phyloP scores from a whole-genome alignment of 1,140 invertebrate species.

The Nephila pilipes region DNA sequence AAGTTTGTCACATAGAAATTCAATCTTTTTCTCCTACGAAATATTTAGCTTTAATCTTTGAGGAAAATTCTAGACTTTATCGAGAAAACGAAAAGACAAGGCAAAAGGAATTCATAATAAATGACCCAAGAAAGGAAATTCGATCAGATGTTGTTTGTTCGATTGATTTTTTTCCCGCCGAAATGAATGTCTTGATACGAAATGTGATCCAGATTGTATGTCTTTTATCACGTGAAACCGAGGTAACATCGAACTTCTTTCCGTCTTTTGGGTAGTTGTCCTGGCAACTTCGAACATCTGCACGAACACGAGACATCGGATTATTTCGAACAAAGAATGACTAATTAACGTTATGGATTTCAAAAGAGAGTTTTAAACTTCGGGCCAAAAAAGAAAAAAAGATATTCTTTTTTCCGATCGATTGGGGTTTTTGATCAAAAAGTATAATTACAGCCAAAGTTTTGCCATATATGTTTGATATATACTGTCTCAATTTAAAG shows the following conservation, averaged over 20 bases:
- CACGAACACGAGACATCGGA: not conserved
- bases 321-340: not conserved
- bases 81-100: not conserved
- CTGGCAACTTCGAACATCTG: not conserved
- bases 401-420: too few species aligned
- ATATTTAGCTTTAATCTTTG: too few species aligned
- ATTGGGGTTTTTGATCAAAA: too few species aligned
- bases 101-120: not conserved
- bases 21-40: too few species aligned
- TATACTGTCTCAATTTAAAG: too few species aligned
- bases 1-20: too few species aligned
- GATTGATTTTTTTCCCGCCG: not conserved
- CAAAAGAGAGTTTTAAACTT: not conserved
- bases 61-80: not conserved
- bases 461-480: too few species aligned
- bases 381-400: too few species aligned
- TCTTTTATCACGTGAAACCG: not conserved
- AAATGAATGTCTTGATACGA: constrained; percentile 2
- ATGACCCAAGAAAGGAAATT: not conserved
- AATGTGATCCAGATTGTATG: not conserved
- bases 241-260: not conserved
- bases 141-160: not conserved
- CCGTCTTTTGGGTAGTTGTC: not conserved
- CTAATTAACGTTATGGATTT: not conserved
- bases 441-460: too few species aligned